A percentile compares a stretch with the other conserved stretches of the same genome.
Evolutionary conservation across 2,113 vertebrate genomes (phyloP).

Genomic region (Glaucidium brasilianum): DNA sequence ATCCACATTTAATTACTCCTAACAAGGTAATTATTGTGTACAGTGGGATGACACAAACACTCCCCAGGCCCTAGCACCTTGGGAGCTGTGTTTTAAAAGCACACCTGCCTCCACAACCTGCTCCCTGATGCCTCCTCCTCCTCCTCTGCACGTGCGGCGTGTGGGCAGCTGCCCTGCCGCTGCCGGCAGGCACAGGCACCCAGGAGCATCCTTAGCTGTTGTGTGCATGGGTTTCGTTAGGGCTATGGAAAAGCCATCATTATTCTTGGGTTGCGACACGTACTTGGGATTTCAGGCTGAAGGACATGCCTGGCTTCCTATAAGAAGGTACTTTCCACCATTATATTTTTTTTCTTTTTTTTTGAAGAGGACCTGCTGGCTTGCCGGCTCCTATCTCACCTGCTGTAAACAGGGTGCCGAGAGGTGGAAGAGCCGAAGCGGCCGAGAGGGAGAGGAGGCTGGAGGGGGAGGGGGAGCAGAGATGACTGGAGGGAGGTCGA

Average conservation of each 20-base stretch:
- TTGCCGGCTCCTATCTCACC: slow-evolving; percentile 23
- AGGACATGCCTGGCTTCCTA: background rate
- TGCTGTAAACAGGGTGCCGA: slow-evolving; percentile 4
- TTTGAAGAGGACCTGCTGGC: background rate
- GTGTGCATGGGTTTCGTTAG: fast-evolving
- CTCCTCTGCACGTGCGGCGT: fast-evolving
- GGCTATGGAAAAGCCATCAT: background rate
- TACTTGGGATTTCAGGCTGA: background rate
- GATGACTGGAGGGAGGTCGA: slow-evolving; percentile 80
- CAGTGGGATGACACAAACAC: background rate
- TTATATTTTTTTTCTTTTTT: slow-evolving; percentile 27
- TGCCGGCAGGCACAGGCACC: background rate
- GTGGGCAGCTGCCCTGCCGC: background rate
- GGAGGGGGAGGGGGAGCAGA: slow-evolving; percentile 70
- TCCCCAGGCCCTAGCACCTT: background rate
- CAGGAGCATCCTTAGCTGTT: background rate
- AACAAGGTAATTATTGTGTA: background rate
- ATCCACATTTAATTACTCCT: background rate
- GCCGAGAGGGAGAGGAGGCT: slow-evolving; percentile 62
- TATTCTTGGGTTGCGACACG: background rate
- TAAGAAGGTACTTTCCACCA: background rate
- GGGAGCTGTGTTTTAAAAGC: slow-evolving; percentile 6
- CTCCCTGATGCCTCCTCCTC: background rate
- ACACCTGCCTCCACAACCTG: background rate
- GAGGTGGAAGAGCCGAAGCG: slow-evolving; percentile 18